Percentiles rank a stretch among this genome's conserved stretches.
Evolutionary conservation across 2,797 vertebrate species (phyloP).

Genomic region (Poecile montanus): DNA sequence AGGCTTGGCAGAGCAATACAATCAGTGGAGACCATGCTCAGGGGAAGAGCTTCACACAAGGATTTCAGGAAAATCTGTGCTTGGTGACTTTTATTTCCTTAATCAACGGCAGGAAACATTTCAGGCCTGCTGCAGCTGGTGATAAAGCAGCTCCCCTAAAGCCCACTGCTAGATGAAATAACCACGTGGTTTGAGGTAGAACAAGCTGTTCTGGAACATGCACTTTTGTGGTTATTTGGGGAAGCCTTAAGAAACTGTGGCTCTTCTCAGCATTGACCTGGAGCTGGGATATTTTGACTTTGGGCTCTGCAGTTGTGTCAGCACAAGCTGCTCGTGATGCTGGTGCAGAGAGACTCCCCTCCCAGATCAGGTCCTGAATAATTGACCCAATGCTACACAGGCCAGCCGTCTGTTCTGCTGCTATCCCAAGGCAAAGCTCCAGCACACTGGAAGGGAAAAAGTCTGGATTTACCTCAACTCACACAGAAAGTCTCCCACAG

Average conservation of each 20-base stretch:
- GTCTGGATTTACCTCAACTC: background rate
- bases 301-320: background rate
- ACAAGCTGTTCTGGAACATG: conserved; percentile 27
- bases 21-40: background rate
- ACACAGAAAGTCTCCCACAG: background rate
- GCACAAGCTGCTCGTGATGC: background rate
- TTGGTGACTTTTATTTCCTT: conserved; percentile 18
- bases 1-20: conserved; percentile 19
- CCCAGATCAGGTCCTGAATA: background rate
- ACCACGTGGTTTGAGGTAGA: conserved; percentile 2
- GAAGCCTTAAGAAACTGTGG: background rate
- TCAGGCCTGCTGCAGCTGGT: background rate
- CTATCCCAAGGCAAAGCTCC: background rate
- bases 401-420: background rate
- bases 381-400: background rate
- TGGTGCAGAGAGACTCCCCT: background rate
- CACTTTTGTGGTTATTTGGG: background rate
- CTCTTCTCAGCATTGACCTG: background rate
- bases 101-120: conserved; percentile 26
- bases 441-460: background rate
- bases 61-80: background rate
- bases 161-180: conserved; percentile 12
- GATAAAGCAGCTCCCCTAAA: conserved; percentile 25
- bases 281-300: background rate
- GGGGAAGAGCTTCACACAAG: conserved; percentile 5